Conservation (phyloP, 2,888 invertebrate species). For the Elegia similella region DNA sequence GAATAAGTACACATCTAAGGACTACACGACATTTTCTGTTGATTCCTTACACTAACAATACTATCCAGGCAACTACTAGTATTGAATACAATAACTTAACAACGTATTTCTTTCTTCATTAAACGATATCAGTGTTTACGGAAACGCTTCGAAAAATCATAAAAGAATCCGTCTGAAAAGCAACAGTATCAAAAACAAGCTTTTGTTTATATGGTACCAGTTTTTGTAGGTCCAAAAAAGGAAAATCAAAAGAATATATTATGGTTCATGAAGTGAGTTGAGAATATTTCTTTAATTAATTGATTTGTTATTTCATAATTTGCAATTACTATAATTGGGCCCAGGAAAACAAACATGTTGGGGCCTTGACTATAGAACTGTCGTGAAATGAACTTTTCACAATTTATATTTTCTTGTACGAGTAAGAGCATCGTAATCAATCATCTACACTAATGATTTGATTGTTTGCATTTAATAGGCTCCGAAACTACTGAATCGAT, state of each 20-base stretch:
- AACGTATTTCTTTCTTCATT: background rate
- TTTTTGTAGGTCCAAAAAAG: background rate
- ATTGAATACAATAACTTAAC: too few relatives aligned
- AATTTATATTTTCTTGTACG: background rate
- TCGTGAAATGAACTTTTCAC: too few relatives aligned
- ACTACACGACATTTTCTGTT: too few relatives aligned
- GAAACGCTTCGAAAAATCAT: constrained; percentile 15
- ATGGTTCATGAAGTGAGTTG: constrained; percentile 4
- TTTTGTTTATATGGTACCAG: background rate
- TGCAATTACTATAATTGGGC: background rate
- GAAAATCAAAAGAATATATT: background rate
- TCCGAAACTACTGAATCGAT: too few relatives aligned
- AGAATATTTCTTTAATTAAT: background rate
- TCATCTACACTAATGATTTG: too few relatives aligned
- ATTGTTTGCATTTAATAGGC: too few relatives aligned
- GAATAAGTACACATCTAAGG: too few relatives aligned
- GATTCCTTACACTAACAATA: too few relatives aligned
- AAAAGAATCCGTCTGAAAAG: background rate
- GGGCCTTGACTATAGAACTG: too few relatives aligned
- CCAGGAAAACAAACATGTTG: background rate
- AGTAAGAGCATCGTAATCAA: background rate
- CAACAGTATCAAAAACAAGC: background rate
- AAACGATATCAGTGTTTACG: constrained; percentile 24
- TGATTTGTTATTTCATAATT: background rate
- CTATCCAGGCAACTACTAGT: too few relatives aligned